Conservation (phyloP, 1,140 invertebrate genomes). For the Subanguina moxae region DNA sequence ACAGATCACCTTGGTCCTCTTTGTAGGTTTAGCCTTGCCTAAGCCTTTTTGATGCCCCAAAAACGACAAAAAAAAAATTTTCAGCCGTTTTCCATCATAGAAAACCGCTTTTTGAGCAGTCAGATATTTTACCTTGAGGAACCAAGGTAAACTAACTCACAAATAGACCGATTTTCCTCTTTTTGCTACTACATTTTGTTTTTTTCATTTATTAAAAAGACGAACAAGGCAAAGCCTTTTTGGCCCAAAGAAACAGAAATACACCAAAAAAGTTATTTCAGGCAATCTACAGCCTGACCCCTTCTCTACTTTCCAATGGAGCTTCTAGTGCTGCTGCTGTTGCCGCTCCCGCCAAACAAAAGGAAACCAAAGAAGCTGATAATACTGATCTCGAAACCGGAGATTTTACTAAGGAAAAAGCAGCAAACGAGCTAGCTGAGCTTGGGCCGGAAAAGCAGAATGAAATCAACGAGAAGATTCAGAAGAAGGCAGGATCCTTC, state of each 20-base stretch:
- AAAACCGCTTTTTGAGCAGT: too few relatives aligned
- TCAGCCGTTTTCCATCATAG: too few relatives aligned
- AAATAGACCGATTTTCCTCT: too few relatives aligned
- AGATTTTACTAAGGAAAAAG: slow-evolving; percentile 23
- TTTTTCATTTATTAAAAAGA: too few relatives aligned
- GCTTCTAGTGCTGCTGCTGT: slow-evolving; percentile 3
- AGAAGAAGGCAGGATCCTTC: slow-evolving; percentile 33
- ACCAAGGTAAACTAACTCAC: too few relatives aligned
- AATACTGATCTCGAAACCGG: slow-evolving; percentile 18
- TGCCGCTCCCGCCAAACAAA: slow-evolving; percentile 11
- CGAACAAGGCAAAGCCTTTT: too few relatives aligned
- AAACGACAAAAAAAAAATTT: too few relatives aligned
- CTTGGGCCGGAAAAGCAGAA: slow-evolving; percentile 39
- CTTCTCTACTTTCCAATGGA: slow-evolving; percentile 10
- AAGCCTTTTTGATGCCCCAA: too few relatives aligned
- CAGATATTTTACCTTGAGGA: too few relatives aligned
- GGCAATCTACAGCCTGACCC: slow-evolving; percentile 34
- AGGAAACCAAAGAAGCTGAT: slow-evolving; percentile 19
- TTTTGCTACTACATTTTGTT: too few relatives aligned
- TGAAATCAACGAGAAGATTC: slow-evolving; percentile 24
- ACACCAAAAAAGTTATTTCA: slow-evolving; percentile 18
- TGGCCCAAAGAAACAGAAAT: not conserved
- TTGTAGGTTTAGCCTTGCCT: too few relatives aligned
- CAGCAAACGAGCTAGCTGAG: slow-evolving; percentile 11
- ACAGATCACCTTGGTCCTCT: too few relatives aligned